Evolutionary conservation across 2,113 vertebrate species (phyloP).

Genomic region (Phyllopteryx taeniolatus): DNA sequence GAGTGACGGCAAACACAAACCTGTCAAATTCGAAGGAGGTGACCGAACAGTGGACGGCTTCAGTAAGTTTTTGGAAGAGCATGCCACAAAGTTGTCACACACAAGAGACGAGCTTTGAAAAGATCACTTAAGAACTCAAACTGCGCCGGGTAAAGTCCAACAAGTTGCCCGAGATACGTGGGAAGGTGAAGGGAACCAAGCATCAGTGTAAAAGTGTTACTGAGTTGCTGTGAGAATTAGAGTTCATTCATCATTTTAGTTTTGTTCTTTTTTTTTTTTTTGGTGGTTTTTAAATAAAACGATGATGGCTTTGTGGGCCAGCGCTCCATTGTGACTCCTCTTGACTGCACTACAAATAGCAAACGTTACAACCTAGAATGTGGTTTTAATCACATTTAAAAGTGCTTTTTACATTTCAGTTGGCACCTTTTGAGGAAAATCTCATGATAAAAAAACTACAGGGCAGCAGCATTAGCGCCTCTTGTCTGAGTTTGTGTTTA

Average conservation of each 20-base stretch:
- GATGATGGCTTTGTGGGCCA: constrained; percentile 31
- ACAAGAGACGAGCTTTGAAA: constrained; percentile 86
- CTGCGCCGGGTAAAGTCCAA: background rate
- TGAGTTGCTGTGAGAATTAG: constrained; percentile 46
- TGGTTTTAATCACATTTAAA: constrained; percentile 34
- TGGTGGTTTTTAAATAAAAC: constrained; percentile 74
- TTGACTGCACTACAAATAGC: background rate
- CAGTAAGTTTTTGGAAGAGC: constrained; percentile 89
- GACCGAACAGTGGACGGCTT: constrained; percentile 87
- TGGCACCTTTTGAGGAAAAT: background rate
- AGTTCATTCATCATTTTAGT: constrained; percentile 46
- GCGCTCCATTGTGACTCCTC: constrained; percentile 9
- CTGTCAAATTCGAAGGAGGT: constrained; percentile 84
- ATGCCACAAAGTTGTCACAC: constrained; percentile 78
- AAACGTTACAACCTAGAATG: background rate
- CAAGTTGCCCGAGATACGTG: background rate
- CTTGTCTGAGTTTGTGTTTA: background rate
- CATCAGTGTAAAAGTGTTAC: constrained; percentile 39
- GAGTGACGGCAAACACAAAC: constrained; percentile 83
- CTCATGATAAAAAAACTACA: background rate
- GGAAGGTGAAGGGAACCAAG: constrained; percentile 39
- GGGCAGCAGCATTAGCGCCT: background rate
- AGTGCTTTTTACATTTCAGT: constrained; percentile 22
- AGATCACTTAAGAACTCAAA: constrained; percentile 45
- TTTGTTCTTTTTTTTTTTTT: constrained; percentile 55